phyloP scores from a whole-genome alignment of 2,113 vertebrate species.

The Pelecanus crispus region DNA sequence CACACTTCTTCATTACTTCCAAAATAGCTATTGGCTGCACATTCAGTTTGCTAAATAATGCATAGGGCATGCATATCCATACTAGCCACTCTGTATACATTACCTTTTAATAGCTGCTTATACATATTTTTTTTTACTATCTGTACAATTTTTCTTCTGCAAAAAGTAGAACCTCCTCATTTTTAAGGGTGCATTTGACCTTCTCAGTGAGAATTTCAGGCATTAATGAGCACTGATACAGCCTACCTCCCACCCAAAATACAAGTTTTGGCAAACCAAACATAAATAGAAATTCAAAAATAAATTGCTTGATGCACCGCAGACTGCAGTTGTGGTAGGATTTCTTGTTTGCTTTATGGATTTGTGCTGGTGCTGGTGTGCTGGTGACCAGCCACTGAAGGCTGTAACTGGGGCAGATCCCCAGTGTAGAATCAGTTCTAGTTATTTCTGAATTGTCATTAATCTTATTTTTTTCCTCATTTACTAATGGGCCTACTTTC shows the following conservation, averaged over 20 bases:
- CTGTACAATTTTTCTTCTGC: neutral
- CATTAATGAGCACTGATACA: neutral
- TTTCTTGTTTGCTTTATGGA: neutral
- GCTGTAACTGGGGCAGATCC: constrained; percentile 51
- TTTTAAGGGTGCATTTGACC: neutral
- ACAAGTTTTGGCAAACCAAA: neutral
- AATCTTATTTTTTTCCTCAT: constrained; percentile 39
- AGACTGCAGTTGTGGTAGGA: neutral
- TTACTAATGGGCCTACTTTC: constrained; percentile 43
- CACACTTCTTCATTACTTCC: neutral
- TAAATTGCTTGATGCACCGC: neutral
- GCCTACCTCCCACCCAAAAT: neutral
- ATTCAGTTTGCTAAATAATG: neutral
- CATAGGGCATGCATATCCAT: neutral
- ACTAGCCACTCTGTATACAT: neutral
- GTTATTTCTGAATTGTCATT: constrained; percentile 56
- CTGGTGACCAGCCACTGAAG: constrained; percentile 12
- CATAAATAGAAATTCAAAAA: neutral
- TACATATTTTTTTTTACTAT: neutral
- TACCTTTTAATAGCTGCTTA: neutral
- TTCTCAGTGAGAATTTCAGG: neutral
- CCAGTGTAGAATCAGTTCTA: constrained; percentile 26
- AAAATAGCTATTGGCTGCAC: neutral
- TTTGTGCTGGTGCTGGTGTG: neutral
- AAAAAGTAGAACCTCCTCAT: neutral